Conservation (phyloP, 2,113 vertebrate species). For the Salvator merianae region DNA sequence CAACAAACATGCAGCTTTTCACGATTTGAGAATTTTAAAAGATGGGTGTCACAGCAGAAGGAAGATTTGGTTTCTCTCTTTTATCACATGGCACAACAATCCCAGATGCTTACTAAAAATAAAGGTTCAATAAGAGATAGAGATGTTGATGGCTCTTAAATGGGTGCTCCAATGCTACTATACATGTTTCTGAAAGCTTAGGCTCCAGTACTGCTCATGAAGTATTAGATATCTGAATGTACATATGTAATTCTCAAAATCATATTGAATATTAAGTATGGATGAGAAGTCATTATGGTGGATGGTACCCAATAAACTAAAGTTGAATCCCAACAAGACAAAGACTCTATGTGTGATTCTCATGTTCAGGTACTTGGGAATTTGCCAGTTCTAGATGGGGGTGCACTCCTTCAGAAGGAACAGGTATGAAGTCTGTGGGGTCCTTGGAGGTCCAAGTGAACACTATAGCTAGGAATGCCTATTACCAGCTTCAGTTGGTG, state of each 20-base stretch:
- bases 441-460: too few species aligned
- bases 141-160: not conserved
- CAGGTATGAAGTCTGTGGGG: too few species aligned
- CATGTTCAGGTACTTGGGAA: too few species aligned
- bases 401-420: too few species aligned
- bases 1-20: not conserved
- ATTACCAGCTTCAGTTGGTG: too few species aligned
- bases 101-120: not conserved
- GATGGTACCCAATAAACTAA: too few species aligned
- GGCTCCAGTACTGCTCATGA: not conserved
- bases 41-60: not conserved
- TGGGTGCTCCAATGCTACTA: not conserved
- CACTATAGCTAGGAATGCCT: too few species aligned
- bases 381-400: too few species aligned
- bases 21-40: not conserved
- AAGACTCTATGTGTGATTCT: too few species aligned
- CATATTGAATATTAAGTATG: not conserved
- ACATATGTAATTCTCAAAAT: not conserved
- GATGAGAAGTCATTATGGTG: not conserved
- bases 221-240: not conserved
- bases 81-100: not conserved
- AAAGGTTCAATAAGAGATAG: not conserved
- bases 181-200: not conserved
- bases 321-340: too few species aligned
- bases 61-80: too few species aligned